phyloP scores from a whole-genome alignment of 2,113 vertebrate genomes.

The Embiotoca jacksoni region DNA sequence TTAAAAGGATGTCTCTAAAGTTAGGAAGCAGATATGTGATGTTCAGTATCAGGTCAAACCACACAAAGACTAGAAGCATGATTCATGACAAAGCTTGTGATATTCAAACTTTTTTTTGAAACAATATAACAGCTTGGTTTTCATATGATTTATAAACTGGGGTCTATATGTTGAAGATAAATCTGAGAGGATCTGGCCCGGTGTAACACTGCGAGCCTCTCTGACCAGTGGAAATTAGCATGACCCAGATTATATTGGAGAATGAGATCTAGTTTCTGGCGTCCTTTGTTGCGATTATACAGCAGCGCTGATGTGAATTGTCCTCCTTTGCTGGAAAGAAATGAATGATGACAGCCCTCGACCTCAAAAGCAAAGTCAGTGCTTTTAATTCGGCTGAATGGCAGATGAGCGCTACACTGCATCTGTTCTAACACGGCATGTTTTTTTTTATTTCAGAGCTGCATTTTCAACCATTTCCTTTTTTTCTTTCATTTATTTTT shows the following conservation, averaged over 20 bases:
- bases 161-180: neutral
- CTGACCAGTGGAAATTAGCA: neutral
- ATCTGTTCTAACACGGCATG: constrained; percentile 13
- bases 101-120: no score
- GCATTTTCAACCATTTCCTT: neutral
- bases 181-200: no score
- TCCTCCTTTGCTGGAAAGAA: constrained; percentile 42
- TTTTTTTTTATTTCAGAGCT: neutral
- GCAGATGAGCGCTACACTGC: neutral
- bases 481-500: neutral
- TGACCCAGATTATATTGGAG: constrained; percentile 43
- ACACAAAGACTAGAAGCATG: no score
- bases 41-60: no score
- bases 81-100: no score
- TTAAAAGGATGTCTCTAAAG: no score
- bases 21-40: neutral
- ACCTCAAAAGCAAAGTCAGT: constrained; percentile 49
- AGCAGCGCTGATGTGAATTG: constrained; percentile 34
- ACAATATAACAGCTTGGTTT: no score
- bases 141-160: no score
- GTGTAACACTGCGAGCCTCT: neutral
- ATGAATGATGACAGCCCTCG: constrained; percentile 34
- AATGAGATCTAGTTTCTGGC: constrained; percentile 28
- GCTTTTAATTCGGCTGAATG: constrained; percentile 33
- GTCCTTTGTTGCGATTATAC: constrained; percentile 9